Percentiles rank a stretch among this genome's conserved stretches.
phyloP scores from a whole-genome alignment of 2,888 invertebrate genomes.

The Tinea trinotella region DNA sequence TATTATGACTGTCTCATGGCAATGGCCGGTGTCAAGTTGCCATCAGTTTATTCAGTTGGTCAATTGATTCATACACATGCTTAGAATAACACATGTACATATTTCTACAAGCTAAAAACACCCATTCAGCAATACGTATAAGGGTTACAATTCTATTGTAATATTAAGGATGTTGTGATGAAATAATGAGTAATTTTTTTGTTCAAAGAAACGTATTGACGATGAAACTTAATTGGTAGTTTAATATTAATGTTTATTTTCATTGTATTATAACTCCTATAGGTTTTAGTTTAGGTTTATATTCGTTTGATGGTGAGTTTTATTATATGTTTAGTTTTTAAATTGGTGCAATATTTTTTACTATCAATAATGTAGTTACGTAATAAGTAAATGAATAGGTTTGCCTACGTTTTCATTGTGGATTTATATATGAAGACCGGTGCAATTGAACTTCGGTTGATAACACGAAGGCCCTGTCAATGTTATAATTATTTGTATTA shows the following conservation, averaged over 20 bases:
- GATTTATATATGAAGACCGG: not conserved
- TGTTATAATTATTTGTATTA: no score
- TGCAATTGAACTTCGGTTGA: not conserved
- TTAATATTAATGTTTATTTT: not conserved
- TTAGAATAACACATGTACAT: not conserved
- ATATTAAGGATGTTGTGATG: not conserved
- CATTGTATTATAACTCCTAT: no score
- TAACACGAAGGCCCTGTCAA: no score
- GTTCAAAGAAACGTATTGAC: conserved; percentile 2
- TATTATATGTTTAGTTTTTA: not conserved
- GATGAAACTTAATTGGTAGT: conserved; percentile 12
- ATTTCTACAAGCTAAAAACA: not conserved
- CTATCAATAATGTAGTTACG: not conserved
- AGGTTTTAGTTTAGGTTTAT: not conserved
- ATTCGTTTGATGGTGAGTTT: not conserved
- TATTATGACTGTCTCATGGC: conserved; percentile 55
- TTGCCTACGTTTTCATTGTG: not conserved
- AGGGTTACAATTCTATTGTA: not conserved
- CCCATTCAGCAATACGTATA: not conserved
- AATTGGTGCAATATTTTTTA: conserved; percentile 3
- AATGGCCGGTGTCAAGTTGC: conserved; percentile 60
- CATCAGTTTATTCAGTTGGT: conserved; percentile 31
- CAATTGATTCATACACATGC: not conserved
- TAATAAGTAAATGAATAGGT: not conserved
- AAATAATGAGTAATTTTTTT: conserved; percentile 5